Evolutionary conservation across 2,888 invertebrate species (phyloP).

Genomic region (Noctua fimbriata): DNA sequence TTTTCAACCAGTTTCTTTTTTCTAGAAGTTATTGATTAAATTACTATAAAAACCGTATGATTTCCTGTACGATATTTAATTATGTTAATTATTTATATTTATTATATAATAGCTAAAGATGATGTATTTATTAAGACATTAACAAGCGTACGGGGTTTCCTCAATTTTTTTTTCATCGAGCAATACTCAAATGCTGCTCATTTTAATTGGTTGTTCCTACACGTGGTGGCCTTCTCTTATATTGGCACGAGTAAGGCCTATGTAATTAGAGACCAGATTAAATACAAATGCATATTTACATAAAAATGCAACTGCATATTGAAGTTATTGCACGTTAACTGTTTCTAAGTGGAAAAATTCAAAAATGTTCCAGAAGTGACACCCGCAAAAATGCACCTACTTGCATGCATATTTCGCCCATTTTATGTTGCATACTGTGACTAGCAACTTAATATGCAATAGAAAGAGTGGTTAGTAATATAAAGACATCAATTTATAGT

Average conservation of each 20-base stretch:
- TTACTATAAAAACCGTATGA: background rate
- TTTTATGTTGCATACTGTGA: too few species aligned
- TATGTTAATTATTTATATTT: conserved; percentile 4
- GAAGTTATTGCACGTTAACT: background rate
- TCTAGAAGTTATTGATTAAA: background rate
- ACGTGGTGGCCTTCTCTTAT: background rate
- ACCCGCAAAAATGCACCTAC: too few species aligned
- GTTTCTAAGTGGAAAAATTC: too few species aligned
- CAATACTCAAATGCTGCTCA: background rate
- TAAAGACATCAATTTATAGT: too few species aligned
- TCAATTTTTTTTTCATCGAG: conserved; percentile 1
- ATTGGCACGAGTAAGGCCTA: background rate
- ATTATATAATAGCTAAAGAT: background rate
- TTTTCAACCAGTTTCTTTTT: background rate
- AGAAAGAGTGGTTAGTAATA: too few species aligned
- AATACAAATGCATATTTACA: background rate
- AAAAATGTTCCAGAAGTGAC: too few species aligned
- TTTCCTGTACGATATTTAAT: conserved; percentile 5
- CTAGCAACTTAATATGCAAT: too few species aligned
- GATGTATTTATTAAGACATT: background rate
- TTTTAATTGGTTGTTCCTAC: background rate
- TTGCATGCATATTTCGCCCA: too few species aligned
- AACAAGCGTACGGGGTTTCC: conserved; percentile 6
- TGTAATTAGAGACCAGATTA: background rate
- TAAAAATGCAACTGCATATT: background rate